These are phyloP conservation scores for Momotus momota DNA, from an alignment of 2,797 vertebrate genomes.

Conservation along the genomic window DNA sequence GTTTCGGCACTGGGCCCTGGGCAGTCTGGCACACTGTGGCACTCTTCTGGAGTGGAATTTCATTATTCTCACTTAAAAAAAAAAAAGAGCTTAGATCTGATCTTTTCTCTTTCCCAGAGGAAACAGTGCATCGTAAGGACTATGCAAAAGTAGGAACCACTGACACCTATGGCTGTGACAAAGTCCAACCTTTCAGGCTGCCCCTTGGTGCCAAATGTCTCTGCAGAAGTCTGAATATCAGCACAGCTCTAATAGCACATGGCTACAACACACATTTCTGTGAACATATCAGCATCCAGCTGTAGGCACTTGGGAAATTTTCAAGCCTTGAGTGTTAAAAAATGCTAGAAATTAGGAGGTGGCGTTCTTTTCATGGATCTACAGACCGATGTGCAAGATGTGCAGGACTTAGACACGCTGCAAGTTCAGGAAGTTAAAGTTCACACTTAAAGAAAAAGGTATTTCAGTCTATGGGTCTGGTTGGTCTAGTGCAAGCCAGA, in stretches of 20 bases:
- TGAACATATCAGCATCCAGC: rapidly evolving
- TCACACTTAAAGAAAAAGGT: not conserved
- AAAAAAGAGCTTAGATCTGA: not conserved
- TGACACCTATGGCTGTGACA: not conserved
- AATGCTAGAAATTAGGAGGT: not conserved
- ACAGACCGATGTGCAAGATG: not conserved
- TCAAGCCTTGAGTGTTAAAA: not conserved
- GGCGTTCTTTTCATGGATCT: not conserved
- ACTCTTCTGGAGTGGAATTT: not conserved
- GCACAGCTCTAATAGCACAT: not conserved
- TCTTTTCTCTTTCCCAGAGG: not conserved
- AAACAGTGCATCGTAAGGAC: not conserved
- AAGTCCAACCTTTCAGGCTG: not conserved
- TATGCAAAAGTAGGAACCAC: not conserved
- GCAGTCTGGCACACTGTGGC: not conserved
- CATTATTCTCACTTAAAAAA: not conserved
- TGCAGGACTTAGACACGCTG: not conserved
- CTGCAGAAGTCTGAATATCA: not conserved
- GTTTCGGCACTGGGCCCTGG: not conserved
- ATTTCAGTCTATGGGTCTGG: not conserved
- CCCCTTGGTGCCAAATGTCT: not conserved
- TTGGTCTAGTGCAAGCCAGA: not conserved
- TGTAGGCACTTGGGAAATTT: not conserved
- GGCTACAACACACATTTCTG: rapidly evolving
- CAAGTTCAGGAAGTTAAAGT: not conserved